Evolutionary conservation across 2,888 invertebrate genomes (phyloP).

Genomic region (Argyresthia albistria): DNA sequence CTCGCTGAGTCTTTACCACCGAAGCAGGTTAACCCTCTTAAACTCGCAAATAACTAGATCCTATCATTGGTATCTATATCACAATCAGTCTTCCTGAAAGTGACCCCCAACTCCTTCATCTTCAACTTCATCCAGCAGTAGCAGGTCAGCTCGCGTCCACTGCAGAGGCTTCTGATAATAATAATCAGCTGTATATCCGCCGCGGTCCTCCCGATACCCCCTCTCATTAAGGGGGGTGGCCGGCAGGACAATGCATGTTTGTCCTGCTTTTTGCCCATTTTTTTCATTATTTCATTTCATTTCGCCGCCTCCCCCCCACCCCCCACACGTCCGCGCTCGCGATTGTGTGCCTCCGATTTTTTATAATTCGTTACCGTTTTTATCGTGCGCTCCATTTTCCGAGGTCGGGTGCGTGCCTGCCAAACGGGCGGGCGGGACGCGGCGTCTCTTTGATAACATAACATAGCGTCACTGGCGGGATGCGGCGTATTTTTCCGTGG

Average conservation of each 20-base stretch:
- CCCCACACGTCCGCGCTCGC: constrained; percentile 68
- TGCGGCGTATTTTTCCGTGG: no score
- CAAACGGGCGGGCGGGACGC: constrained; percentile 28
- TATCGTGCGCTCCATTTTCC: constrained; percentile 72
- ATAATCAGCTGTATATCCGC: constrained; percentile 61
- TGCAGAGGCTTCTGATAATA: constrained; percentile 49
- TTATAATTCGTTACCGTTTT: constrained; percentile 73
- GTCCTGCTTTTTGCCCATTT: constrained; percentile 72
- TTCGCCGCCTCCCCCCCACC: constrained; percentile 33
- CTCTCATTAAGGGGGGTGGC: constrained; percentile 60
- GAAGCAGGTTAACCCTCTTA: no score
- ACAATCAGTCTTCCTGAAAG: no score
- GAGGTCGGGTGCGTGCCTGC: constrained; percentile 45
- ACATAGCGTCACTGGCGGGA: no score
- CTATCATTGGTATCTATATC: no score
- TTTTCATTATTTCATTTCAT: constrained; percentile 74
- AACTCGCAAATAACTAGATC: no score
- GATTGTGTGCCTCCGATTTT: constrained; percentile 69
- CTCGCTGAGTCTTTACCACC: no score
- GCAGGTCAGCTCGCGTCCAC: neutral
- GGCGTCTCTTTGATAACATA: neutral
- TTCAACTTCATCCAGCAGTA: neutral
- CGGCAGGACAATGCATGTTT: constrained; percentile 69
- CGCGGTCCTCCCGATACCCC: constrained; percentile 27
- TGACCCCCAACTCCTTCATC: no score